Conservation (phyloP, 2,888 invertebrate species). For the Calameuta pallipes region DNA sequence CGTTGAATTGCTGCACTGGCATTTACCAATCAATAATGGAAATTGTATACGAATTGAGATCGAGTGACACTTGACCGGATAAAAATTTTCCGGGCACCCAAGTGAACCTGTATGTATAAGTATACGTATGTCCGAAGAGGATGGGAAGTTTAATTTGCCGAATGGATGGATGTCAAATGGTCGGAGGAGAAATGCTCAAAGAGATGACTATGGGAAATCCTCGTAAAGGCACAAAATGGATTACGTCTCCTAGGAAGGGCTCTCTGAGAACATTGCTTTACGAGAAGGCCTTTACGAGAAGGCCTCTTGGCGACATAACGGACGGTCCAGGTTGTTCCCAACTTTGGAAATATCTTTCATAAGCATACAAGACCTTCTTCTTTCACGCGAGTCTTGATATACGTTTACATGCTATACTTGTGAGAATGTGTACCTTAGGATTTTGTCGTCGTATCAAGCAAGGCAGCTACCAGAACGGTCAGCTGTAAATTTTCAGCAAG, state of each 20-base stretch:
- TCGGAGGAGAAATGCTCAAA: not conserved
- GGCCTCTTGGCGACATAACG: slow-evolving; percentile 45
- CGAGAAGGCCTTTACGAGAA: slow-evolving; percentile 42
- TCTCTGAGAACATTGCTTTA: slow-evolving; percentile 39
- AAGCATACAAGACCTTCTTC: not conserved
- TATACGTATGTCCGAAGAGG: not conserved
- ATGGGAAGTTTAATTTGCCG: slow-evolving; percentile 23
- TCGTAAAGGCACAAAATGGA: slow-evolving; percentile 43
- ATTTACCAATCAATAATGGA: not conserved
- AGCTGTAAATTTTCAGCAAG: not conserved
- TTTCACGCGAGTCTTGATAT: not conserved
- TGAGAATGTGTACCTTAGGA: not conserved
- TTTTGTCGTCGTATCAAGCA: not conserved
- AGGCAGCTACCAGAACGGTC: no score
- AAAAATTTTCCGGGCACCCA: not conserved
- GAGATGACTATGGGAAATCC: slow-evolving; percentile 45
- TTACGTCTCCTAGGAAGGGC: slow-evolving; percentile 35
- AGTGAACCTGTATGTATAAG: not conserved
- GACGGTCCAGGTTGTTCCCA: slow-evolving; percentile 37
- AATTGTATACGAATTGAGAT: not conserved
- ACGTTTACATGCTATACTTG: not conserved
- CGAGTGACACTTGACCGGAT: slow-evolving; percentile 12
- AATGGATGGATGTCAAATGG: slow-evolving; percentile 10
- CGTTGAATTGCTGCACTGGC: not conserved
- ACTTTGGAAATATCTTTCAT: slow-evolving; percentile 44